Conservation (phyloP, 2,113 vertebrate species). For the Nycticebus coucang region DNA sequence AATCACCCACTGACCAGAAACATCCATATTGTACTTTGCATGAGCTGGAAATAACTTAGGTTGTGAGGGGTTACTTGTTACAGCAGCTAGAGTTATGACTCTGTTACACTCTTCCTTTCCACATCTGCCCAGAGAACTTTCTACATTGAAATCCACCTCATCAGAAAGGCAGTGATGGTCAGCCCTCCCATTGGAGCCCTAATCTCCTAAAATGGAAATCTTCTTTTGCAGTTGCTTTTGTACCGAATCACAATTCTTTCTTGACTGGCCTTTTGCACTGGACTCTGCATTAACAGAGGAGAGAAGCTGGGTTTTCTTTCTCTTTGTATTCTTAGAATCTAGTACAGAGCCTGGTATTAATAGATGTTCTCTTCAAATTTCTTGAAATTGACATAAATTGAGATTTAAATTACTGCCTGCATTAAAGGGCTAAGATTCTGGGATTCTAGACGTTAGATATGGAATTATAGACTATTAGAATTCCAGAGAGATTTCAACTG, state of each 20-base stretch:
- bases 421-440: constrained; percentile 26
- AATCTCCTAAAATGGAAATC: not conserved
- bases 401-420: not conserved
- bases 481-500: not conserved
- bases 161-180: not conserved
- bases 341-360: not conserved
- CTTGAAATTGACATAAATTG: not conserved
- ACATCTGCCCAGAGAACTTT: not conserved
- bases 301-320: not conserved
- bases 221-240: not conserved
- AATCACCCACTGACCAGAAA: not conserved
- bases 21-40: not conserved
- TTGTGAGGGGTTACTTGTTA: not conserved
- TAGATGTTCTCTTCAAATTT: not conserved
- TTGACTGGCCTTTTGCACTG: not conserved
- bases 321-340: not conserved
- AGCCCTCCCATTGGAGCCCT: not conserved
- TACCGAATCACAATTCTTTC: not conserved
- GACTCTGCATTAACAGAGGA: not conserved
- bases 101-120: not conserved
- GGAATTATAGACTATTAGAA: not conserved
- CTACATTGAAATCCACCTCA: not conserved
- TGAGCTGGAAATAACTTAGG: constrained; percentile 19
- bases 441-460: not conserved
- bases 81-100: not conserved